Percentiles rank a stretch among this genome's conserved stretches.
Evolutionary conservation across 2,113 vertebrate species (phyloP).

Genomic region (Tetrax tetrax): DNA sequence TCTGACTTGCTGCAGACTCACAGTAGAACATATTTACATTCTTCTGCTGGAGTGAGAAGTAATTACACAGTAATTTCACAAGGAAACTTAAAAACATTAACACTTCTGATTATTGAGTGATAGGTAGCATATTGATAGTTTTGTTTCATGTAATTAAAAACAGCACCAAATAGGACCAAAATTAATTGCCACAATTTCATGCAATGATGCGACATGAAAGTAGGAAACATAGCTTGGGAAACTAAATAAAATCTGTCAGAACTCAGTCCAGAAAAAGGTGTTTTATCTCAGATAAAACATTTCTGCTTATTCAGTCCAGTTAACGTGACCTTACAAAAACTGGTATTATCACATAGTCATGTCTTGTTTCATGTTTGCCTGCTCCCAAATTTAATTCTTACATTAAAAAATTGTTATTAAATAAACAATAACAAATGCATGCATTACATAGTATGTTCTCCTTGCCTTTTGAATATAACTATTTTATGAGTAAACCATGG

Average conservation of each 20-base stretch:
- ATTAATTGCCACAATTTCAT: background rate
- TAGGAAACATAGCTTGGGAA: background rate
- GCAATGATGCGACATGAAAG: background rate
- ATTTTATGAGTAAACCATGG: background rate
- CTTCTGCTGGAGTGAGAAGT: background rate
- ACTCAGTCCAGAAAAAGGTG: background rate
- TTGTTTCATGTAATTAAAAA: conserved; percentile 20
- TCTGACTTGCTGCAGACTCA: background rate
- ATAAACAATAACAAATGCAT: background rate
- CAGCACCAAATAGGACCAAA: too few relatives aligned
- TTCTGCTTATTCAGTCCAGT: background rate
- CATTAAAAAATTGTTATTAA: background rate
- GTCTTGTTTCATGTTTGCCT: background rate
- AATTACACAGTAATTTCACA: conserved; percentile 14
- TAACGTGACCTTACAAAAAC: background rate
- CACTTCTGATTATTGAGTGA: background rate
- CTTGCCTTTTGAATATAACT: background rate
- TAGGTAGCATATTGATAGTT: background rate
- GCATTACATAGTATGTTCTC: background rate
- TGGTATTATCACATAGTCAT: background rate
- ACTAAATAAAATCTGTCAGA: background rate
- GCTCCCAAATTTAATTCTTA: background rate
- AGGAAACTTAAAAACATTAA: conserved; percentile 9
- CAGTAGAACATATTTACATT: conserved; percentile 1
- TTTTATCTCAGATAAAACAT: background rate